phyloP scores from a whole-genome alignment of 2,888 invertebrate species.

The Cephus nigrinus region DNA sequence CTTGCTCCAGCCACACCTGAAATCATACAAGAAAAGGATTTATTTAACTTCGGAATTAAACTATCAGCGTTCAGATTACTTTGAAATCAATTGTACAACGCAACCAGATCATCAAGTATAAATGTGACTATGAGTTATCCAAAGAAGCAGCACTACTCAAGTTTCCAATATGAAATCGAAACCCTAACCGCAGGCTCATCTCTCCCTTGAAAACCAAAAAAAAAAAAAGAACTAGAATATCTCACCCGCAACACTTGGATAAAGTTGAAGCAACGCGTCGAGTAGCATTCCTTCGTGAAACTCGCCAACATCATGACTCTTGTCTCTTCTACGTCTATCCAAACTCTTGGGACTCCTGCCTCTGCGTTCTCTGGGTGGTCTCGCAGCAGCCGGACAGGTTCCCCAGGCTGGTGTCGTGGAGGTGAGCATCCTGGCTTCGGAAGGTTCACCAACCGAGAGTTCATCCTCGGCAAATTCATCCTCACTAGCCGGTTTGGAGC shows the following conservation, averaged over 20 bases:
- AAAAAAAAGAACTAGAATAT: constrained; percentile 1
- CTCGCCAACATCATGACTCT: constrained; percentile 74
- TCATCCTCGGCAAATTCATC: constrained; percentile 90
- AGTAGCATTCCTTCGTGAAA: constrained; percentile 85
- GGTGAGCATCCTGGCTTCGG: constrained; percentile 67
- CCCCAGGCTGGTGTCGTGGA: constrained; percentile 69
- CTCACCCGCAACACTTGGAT: constrained; percentile 76
- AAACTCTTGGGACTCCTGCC: constrained; percentile 65
- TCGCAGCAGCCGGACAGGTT: constrained; percentile 72
- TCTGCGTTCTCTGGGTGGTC: constrained; percentile 71
- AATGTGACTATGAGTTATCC: neutral
- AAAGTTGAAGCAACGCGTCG: constrained; percentile 78
- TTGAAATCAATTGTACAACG: neutral
- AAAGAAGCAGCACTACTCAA: neutral
- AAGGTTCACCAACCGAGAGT: constrained; percentile 68
- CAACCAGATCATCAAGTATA: neutral
- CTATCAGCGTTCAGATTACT: neutral
- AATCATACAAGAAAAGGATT: neutral
- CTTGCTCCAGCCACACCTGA: constrained; percentile 57
- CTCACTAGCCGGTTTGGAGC: constrained; percentile 73
- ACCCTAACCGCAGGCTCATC: neutral
- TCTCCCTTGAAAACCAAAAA: neutral
- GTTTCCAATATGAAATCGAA: neutral
- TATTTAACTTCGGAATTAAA: neutral
- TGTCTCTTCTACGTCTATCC: constrained; percentile 67